Evolutionary conservation across 2,888 invertebrate species (phyloP), one percentile per base, ranked within the genome.

Genomic region (Aphodius granarius): DNA sequence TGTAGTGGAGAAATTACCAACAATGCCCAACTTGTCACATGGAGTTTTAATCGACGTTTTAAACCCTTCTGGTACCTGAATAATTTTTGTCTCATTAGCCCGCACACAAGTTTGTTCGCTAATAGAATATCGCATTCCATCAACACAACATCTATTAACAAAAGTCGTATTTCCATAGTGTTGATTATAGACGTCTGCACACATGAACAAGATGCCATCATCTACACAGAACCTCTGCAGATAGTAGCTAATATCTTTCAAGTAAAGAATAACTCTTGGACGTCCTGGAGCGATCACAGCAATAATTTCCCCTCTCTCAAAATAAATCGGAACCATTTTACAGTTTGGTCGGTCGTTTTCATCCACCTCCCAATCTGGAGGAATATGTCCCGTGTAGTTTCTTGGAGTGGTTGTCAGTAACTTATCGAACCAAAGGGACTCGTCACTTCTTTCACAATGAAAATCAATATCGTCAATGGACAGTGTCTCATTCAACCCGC

Each of bases 401-500:
- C 1, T 3, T 19, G 5, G 5, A 15, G 19, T 5, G n/a, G 6
- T 6, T 18, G n/a, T 65, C 19, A 65, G 5, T 6, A 65, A 65
- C 16, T 65, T 16, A n/a, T n/a, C n/a, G n/a, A n/a, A n/a, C n/a
- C n/a, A n/a, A n/a, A n/a, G n/a, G n/a, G n/a, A n/a, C n/a, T n/a
- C n/a, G n/a, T n/a, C 65, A 13, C 6, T 20, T 19, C 21, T 15
- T 20, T 68, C 68, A 20, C 68, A 68, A 9, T 68, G 9, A 13
- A 43, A 43, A 43, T 43, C 43, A 6, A 20, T 20, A 6, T 20
- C 22, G 20, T 21, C 18, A 68, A 16, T 20, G n/a, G 20, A 21
- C 3, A 68, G 68, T 5, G 68, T 68, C 15, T 68, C 20, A 70
- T 70, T 76, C 66, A 86, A 83, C 70, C 87, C 88, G 66, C 87